Evolutionary conservation across 2,797 vertebrate species (phyloP), one percentile per base, ranked within the genome.

Genomic region (Galagoides demidoff): DNA sequence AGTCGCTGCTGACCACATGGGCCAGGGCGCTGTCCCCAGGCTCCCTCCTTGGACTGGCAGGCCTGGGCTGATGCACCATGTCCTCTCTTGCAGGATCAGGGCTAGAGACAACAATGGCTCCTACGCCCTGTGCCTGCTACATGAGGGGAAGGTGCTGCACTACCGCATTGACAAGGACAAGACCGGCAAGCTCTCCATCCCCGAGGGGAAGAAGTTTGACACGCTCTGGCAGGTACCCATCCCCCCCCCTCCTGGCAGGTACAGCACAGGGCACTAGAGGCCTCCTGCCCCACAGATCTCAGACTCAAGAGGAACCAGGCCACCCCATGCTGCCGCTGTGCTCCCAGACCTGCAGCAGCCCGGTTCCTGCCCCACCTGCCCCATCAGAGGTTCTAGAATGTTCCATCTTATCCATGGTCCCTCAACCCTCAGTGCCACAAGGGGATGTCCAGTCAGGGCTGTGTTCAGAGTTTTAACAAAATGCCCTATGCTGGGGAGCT

Each of bases 131-230:
- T 99, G 99, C 97, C 97, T 99, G 22, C 98, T 99, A 23, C 99
- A 99, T 1, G 99, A 99, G 88, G 99, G 99, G 83, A 99, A 99
- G 85, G 99, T 99, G 77, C 98, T 99, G 96, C 99, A 99, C 97
- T 99, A 99, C 92, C 99, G 99, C 88, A 99, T 99, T 2, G 99
- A 99, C 98, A 99, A 96, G 96, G 99, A 99, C 98, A 98, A 98
- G 70, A 97, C 98, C 0, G 99, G 98, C 37, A 99, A 99, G 95
- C 99, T 99, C 39, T 99, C 99, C 74, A 99, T 99, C 96, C 99
- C 99, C 0, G 99, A 99, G 1, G 99, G 99, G 70, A 99, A 99
- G 98, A 99, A 99, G 98, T 99, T 99, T 96, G 99, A 99, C 98
- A 99, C 99, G 0, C 98, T 99, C 92, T 99, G 99, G 99, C 99